These are phyloP conservation scores for Pygathrix nemaeus DNA, from an alignment of 2,113 vertebrate species.

Conservation along the genomic window DNA sequence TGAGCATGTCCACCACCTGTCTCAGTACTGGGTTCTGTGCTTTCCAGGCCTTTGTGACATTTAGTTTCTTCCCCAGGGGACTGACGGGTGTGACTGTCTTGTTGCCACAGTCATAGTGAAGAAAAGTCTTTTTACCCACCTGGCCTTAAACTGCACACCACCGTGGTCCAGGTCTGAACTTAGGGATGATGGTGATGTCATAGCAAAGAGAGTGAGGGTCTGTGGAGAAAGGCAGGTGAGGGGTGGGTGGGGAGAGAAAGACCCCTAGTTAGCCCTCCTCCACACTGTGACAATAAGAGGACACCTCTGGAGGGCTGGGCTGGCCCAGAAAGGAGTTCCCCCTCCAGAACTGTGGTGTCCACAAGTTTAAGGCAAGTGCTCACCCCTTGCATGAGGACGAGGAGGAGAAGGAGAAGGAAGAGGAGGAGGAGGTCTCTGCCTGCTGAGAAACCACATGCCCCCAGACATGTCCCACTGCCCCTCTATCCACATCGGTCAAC, in stretches of 20 bases:
- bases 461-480: too few species aligned
- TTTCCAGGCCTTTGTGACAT: accelerated
- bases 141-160: not conserved
- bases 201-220: not conserved
- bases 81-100: not conserved
- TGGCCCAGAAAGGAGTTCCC: accelerated
- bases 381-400: not conserved
- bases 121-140: not conserved
- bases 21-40: not conserved
- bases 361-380: not conserved
- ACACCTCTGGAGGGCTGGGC: too few species aligned
- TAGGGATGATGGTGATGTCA: not conserved
- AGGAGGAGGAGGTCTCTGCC: accelerated
- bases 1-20: not conserved
- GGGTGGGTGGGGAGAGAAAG: too few species aligned
- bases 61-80: not conserved
- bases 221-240: not conserved
- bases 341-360: not conserved
- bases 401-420: too few species aligned
- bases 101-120: not conserved
- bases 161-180: accelerated
- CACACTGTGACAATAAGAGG: not conserved
- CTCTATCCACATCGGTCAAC: not conserved
- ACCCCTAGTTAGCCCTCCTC: accelerated
- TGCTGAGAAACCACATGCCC: not conserved